Conservation (phyloP, 2,113 vertebrate species). For the Eudorcas thomsonii region DNA sequence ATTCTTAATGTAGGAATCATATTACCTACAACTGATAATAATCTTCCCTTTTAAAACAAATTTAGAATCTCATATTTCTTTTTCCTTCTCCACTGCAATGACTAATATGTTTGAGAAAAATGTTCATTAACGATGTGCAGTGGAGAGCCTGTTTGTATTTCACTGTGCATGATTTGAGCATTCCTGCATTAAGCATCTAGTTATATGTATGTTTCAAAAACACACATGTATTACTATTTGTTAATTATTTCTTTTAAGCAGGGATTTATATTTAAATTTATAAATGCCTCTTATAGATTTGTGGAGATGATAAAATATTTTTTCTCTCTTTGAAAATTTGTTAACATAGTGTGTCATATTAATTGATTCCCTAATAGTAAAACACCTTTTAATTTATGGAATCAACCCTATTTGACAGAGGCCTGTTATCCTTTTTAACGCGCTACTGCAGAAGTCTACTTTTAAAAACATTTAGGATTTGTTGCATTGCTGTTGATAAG, state of each 20-base stretch:
- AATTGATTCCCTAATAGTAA: background rate
- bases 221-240: background rate
- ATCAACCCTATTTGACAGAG: background rate
- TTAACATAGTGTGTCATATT: background rate
- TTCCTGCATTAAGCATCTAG: background rate
- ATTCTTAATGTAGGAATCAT: background rate
- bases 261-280: constrained; percentile 34
- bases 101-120: background rate
- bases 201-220: background rate
- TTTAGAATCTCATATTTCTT: background rate
- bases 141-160: background rate
- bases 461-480: background rate
- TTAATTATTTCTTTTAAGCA: constrained; percentile 46
- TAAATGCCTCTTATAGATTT: constrained; percentile 29
- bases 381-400: constrained; percentile 17
- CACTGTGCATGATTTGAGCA: background rate
- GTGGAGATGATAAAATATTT: constrained; percentile 7
- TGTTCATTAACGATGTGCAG: background rate
- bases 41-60: background rate
- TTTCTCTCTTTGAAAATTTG: constrained; percentile 2
- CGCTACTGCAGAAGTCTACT: too few relatives aligned
- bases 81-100: background rate
- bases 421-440: background rate
- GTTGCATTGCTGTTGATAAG: background rate
- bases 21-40: background rate